Base-by-base conservation (phyloP, 1,140 invertebrate species). In the Bilobella aurantiaca region DNA sequence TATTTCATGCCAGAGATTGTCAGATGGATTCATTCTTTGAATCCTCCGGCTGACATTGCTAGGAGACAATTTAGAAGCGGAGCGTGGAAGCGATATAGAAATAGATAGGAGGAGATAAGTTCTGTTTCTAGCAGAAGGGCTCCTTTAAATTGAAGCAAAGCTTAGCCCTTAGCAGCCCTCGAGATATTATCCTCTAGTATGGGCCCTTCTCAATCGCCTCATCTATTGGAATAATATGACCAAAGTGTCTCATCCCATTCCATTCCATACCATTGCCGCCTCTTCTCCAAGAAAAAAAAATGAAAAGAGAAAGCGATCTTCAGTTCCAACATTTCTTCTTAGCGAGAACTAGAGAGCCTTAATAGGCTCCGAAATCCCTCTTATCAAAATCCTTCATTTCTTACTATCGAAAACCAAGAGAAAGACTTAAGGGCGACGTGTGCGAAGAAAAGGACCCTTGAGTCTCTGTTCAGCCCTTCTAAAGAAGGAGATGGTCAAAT, bases 201-300 rank as follows among this genome's bases (percentile, higher is more conserved):
- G 49, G 5, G 14, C 25, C 5, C 23, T 53, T 23, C 49, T 53
- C 49, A 53, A 53, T 53, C 49, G 49, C 49, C 49, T 53, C 49
- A 53, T 53, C 49, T 53, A 53, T 53, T 53, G 49, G 49, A 53
- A 53, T 53, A 53, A 53, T 53, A 53, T 53, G 49, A 23, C 12
- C 49, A 53, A 23, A 53, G 49, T 53, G 49, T 53, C 49, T 53
- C 49, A 53, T 53, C 21, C 25, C 49, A 53, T 53, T 23, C 25
- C 25, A 8, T 53, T 53, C 49, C 49, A 23, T 53, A 5, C 49
- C 49, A 53, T 53, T 53, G 12, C 49, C 49, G 25, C 25, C 49
- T 42, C 37, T 42, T 42, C 37, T 42, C 37, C 8, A 42, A n/a
- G 37, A 42, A 42, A 42, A 42, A 42, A 42, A 42, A 42, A 42